These are phyloP conservation scores for Psittacula echo DNA, from an alignment of 2,797 vertebrate species.

Conservation along the genomic window DNA sequence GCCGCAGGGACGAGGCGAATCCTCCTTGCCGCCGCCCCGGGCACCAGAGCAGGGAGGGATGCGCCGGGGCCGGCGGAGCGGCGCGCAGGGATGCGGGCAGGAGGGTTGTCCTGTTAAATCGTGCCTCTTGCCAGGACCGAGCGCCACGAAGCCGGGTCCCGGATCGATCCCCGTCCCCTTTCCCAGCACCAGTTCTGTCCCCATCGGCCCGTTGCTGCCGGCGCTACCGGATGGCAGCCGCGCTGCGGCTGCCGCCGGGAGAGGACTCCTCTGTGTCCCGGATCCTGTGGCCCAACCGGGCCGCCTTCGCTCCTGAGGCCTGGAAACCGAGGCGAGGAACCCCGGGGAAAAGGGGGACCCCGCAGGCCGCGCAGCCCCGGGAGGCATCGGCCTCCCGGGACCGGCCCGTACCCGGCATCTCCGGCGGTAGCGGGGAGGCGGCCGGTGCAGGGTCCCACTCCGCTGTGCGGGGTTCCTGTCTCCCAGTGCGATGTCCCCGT, in stretches of 20 bases:
- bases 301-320: background rate
- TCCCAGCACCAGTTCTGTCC: background rate
- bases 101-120: background rate
- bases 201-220: background rate
- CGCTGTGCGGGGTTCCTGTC: background rate
- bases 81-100: background rate
- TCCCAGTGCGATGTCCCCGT: background rate
- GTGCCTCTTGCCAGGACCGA: background rate
- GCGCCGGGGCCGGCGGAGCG: background rate
- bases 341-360: background rate
- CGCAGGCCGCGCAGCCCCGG: background rate
- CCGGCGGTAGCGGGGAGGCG: background rate
- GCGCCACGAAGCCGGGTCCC: background rate
- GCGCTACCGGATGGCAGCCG: background rate
- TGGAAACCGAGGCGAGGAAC: background rate
- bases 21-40: background rate
- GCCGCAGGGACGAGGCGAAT: background rate
- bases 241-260: background rate
- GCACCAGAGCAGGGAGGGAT: background rate
- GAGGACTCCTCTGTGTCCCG: background rate
- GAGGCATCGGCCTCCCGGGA: background rate
- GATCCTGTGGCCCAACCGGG: background rate
- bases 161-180: background rate
- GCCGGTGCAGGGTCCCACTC: background rate
- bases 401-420: background rate